Conservation (phyloP, 2,888 invertebrate species). For the Torymus texanus region DNA sequence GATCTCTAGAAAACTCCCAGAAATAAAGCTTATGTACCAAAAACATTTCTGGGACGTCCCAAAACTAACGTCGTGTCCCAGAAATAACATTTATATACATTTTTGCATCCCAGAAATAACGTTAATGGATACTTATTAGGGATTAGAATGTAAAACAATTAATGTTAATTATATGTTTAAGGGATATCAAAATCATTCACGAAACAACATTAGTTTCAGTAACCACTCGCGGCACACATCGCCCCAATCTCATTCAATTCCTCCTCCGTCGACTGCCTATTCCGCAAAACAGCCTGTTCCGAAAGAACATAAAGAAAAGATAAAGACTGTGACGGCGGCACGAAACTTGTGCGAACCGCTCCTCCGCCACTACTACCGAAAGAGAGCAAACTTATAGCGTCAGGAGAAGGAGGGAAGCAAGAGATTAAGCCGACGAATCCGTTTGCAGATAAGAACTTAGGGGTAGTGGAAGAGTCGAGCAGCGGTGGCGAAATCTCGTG, state of each 20-base stretch:
- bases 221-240: background rate
- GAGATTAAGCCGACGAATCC: constrained; percentile 33
- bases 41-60: too few species aligned
- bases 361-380: constrained; percentile 11
- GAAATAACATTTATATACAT: too few species aligned
- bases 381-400: background rate
- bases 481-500: constrained; percentile 8
- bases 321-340: background rate
- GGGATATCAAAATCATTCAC: too few species aligned
- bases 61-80: too few species aligned
- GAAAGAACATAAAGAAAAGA: constrained; percentile 21
- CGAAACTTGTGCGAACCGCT: constrained; percentile 18
- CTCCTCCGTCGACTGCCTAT: background rate
- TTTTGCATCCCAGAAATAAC: too few species aligned
- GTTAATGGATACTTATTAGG: too few species aligned
- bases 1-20: too few species aligned
- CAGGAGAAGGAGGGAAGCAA: background rate
- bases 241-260: constrained; percentile 18
- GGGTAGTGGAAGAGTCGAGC: too few species aligned
- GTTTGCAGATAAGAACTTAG: constrained; percentile 24
- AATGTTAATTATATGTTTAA: too few species aligned
- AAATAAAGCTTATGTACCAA: too few species aligned
- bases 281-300: constrained; percentile 1
- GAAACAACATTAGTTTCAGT: too few species aligned
- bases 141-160: too few species aligned